Evolutionary conservation across 2,888 invertebrate species (phyloP), one percentile per base, ranked within the genome.

Genomic region (Uloborus plumipes): DNA sequence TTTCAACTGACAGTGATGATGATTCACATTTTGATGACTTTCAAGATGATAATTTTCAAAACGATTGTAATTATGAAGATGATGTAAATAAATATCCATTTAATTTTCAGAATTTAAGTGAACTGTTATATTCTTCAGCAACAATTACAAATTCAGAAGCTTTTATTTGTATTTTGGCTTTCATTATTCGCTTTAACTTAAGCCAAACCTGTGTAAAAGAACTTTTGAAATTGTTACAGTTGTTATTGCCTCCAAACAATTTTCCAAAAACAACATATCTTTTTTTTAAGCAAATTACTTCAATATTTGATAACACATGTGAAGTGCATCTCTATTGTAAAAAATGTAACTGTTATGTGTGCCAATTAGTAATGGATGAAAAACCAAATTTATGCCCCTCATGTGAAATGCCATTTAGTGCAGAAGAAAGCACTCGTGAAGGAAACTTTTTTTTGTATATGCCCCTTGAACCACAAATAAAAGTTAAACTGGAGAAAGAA

Each of bases 111-210:
- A 64, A 64, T 39, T 22, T 31, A 64, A 31, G 31, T 15, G 26
- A 22, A 64, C 64, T 31, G 11, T 64, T 64, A 1, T 64, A 26
- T 11, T 6, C 47, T 31, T 14, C 18, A 39, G 6, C 64, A n/a
- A 11, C 14, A 11, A 4, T 64, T 14, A 20, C 64, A 20, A 64
- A 64, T 11, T 13, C 31, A 9, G 64, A 64, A 64, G 22, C 64
- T 2, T 64, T 64, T 26, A 31, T 64, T 15, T 39, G 18, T 9
- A 16, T 22, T 9, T 47, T 64, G 26, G 20, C 64, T 26, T 64
- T 64, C 31, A 64, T 64, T 22, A 13, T 64, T 6, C 20, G 64
- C n/a, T 64, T 64, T 64, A 64, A 64, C 31, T 64, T 64, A 64
- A n/a, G 26, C 15, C 6, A 64, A 64, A 64, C 64, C 31, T 20